Base-by-base conservation (phyloP, 2,113 vertebrate species). In the Cervus canadensis region DNA sequence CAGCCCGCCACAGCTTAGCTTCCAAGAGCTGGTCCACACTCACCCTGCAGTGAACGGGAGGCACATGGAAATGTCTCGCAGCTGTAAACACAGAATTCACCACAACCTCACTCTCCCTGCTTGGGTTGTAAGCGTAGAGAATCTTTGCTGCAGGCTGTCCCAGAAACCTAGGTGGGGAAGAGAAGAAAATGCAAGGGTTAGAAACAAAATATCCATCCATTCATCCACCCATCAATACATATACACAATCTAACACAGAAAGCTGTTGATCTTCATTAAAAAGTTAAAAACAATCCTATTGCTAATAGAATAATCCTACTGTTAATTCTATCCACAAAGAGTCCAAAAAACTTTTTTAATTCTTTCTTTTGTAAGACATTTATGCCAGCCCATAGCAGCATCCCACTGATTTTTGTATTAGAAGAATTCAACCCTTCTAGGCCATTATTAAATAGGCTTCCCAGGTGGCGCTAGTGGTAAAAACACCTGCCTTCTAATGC, bases 31-130 rank as follows among this genome's bases (percentile, higher is more conserved):
- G 96, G 98, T 97, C 98, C 97, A 94, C 98, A 99, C 99, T 99
- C 98, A 99, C 99, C 99, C 99, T 99, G 99, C 99, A 99, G 98
- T 99, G 99, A 98, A 99, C 99, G 98, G 99, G 99, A 99, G 99
- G 99, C 98, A 99, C 99, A 98, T 99, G 99, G 99, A 99, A 99
- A 99, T 99, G 99, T 97, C 99, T 99, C 98, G 99, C 99, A 98
- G 99, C 99, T 98, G 99, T 99, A 99, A 99, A 99, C 99, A 99
- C 99, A 40, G 99, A 99, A 98, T 99, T 99, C 99, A 99, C 99
- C 95, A 99, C 99, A 93, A 99, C 99, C 98, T 99, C 99, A 92
- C 99, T 99, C 78, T 99, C 99, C 98, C 99, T 99, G 97, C 99
- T 99, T 95, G 99, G 99, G 98, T 99, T 99, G 98, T 99, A 99